Evolutionary conservation across 2,888 invertebrate species (phyloP), one percentile per base, ranked within the genome.

Genomic region (Meteorus colon): DNA sequence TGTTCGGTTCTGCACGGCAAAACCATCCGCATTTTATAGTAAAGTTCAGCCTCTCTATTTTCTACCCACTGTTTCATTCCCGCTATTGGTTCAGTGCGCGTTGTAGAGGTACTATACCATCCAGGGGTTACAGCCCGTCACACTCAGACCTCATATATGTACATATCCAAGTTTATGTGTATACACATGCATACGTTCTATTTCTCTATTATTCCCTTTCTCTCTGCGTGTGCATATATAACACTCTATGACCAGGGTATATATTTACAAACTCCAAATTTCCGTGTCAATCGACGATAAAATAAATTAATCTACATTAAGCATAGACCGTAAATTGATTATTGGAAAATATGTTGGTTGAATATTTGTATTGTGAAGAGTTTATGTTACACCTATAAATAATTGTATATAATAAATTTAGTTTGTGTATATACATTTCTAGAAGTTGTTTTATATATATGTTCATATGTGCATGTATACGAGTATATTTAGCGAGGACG

Each of bases 261-360:
- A 63, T 66, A 65, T 65, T 37, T 59, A 65, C 59, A 63, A 63
- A 51, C 48, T 62, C n/a, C 12, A 72, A 72, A 72, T 72, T 72
- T 72, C 27, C 62, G 63, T 63, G 16, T 62, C 63, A 72, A 72
- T 66, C 66, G 34, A 73, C 73, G 73, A 66, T 37, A 16, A 55
- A 73, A 73, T 55, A 29, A 65, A 48, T 55, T 66, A 65, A 65
- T 65, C 19, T 65, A 24, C n/a, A 37, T 65, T 41, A 34, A 65
- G 12, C 41, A 41, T 41, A 10, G 16, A 55, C 19, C 37, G n/a
- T 37, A 65, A 65, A 19, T 37, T 65, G 16, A 65, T n/a, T 37
- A 19, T 37, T n/a, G n/a, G 34, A 31, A 29, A 34, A 41, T 37
- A 10, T 41, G 6, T 34, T 65, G 37, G 37, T 10, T 37, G 34